Percentiles rank a stretch among this genome's conserved stretches.
Conservation (phyloP, 2,113 vertebrate species). For the Dissostichus mawsoni region DNA sequence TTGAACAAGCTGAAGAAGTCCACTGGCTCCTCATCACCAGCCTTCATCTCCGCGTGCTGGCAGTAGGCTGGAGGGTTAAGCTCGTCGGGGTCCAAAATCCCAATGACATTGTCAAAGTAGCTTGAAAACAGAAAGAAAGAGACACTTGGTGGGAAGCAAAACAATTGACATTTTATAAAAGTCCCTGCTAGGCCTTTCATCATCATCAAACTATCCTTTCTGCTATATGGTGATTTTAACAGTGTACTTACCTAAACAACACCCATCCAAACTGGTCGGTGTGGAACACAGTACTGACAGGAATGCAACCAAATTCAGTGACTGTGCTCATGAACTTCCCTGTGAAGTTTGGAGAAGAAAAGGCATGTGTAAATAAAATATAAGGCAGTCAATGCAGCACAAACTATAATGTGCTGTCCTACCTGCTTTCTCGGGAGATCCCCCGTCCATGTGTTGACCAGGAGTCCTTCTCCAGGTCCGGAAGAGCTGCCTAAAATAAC, state of each 20-base stretch:
- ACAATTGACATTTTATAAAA: neutral
- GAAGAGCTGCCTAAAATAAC: constrained; percentile 75
- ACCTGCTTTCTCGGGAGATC: constrained; percentile 30
- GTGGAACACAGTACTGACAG: constrained; percentile 30
- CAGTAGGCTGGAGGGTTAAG: constrained; percentile 78
- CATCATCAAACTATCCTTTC: neutral
- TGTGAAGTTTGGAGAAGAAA: constrained; percentile 24
- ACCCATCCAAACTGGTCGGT: constrained; percentile 61
- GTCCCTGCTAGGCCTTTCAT: accelerated
- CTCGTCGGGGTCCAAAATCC: constrained; percentile 63
- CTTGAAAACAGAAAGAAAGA: constrained; percentile 45
- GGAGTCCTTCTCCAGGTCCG: constrained; percentile 74
- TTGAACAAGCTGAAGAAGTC: constrained; percentile 68
- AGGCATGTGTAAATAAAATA: neutral
- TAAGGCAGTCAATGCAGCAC: accelerated
- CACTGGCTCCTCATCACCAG: neutral
- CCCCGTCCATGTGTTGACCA: constrained; percentile 81
- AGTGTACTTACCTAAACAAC: constrained; percentile 45
- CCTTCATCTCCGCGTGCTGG: neutral
- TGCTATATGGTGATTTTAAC: neutral
- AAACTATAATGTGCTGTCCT: neutral
- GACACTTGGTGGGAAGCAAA: neutral
- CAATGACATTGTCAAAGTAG: constrained; percentile 75
- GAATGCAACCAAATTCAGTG: constrained; percentile 63
- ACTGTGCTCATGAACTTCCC: constrained; percentile 51